Percentiles rank a stretch among this genome's conserved stretches.
These are phyloP conservation scores for Dallia pectoralis DNA, from an alignment of 2,797 vertebrate species.

Conservation along the genomic window DNA sequence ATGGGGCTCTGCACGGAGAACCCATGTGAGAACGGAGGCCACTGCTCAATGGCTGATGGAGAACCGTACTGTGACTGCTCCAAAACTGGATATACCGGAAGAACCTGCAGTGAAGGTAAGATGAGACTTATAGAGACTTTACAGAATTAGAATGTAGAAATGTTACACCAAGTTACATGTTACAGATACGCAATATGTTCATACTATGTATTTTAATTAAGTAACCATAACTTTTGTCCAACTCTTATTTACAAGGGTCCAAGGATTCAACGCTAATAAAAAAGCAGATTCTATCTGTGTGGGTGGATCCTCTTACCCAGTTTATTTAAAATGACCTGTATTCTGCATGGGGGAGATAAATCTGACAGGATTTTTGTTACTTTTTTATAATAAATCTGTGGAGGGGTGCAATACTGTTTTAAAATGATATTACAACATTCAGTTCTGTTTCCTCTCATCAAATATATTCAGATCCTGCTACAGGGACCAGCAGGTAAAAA, in stretches of 20 bases:
- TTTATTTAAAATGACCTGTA: conserved; percentile 32
- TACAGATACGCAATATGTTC: background rate
- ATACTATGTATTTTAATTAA: background rate
- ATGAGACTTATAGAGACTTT: conserved; percentile 29
- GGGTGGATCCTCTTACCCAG: conserved; percentile 37
- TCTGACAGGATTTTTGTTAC: conserved; percentile 61
- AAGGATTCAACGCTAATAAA: background rate
- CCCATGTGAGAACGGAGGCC: conserved; percentile 94
- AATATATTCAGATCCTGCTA: conserved; percentile 69
- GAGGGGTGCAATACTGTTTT: conserved; percentile 50
- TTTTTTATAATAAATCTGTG: conserved; percentile 58
- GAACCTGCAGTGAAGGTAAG: conserved; percentile 97
- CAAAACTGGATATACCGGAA: conserved; percentile 90
- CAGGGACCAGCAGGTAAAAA: conserved; percentile 70
- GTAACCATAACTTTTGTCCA: background rate
- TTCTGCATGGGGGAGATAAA: conserved; percentile 46
- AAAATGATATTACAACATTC: conserved; percentile 62
- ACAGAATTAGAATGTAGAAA: conserved; percentile 27
- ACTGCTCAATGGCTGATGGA: conserved; percentile 89
- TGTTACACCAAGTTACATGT: background rate
- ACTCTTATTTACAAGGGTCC: background rate
- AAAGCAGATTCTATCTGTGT: conserved; percentile 29
- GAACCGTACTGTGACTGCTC: conserved; percentile 94
- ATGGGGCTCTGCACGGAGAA: conserved; percentile 91
- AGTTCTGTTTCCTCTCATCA: conserved; percentile 53